These are phyloP conservation scores for Physocephala rufipes DNA, from an alignment of 2,888 invertebrate genomes.

Conservation along the genomic window DNA sequence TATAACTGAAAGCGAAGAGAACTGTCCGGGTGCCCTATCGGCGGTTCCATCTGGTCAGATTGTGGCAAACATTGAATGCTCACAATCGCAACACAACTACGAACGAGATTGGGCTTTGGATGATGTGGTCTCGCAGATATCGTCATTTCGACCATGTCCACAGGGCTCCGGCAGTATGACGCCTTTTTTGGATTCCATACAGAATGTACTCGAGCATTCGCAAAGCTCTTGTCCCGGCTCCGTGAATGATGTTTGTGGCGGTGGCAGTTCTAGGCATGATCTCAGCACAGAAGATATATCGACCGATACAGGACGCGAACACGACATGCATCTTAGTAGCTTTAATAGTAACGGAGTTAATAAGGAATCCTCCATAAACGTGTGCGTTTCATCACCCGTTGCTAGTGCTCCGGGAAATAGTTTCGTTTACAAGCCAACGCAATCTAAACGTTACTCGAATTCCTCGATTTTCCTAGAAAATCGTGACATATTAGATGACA, in stretches of 20 bases:
- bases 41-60: conserved; percentile 59
- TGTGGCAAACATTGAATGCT: conserved; percentile 73
- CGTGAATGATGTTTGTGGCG: conserved; percentile 59
- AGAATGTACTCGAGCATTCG: conserved; percentile 65
- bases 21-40: not conserved
- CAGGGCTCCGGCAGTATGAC: conserved; percentile 67
- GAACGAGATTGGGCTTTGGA: conserved; percentile 66
- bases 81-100: conserved; percentile 66
- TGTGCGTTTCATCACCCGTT: conserved; percentile 60
- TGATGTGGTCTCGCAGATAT: conserved; percentile 65
- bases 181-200: conserved; percentile 65
- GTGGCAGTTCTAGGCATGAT: conserved; percentile 61
- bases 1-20: conserved; percentile 48
- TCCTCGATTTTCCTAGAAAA: conserved; percentile 66
- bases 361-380: conserved; percentile 60
- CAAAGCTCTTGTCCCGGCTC: conserved; percentile 62
- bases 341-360: conserved; percentile 62
- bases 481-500: conserved; percentile 65
- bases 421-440: conserved; percentile 59
- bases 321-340: conserved; percentile 59
- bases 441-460: conserved; percentile 63
- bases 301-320: conserved; percentile 57
- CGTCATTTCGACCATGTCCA: conserved; percentile 65
- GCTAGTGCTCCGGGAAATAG: conserved; percentile 60
- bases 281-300: conserved; percentile 61